phyloP scores from a whole-genome alignment of 2,888 invertebrate genomes.

The Stomorhina lunata region DNA sequence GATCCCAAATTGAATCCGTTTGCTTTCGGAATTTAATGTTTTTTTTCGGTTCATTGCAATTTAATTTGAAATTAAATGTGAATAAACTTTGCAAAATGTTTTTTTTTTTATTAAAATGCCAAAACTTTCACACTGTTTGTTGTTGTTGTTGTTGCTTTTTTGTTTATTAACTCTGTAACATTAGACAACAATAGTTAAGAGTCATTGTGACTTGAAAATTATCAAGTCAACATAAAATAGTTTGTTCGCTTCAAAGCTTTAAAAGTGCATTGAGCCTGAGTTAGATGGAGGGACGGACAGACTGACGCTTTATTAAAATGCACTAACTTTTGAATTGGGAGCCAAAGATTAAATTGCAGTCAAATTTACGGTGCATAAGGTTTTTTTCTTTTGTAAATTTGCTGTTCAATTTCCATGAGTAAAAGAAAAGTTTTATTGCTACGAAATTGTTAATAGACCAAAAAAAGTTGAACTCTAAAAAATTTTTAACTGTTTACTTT shows the following conservation, averaged over 20 bases:
- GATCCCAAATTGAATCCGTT: background rate
- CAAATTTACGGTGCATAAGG: slow-evolving; percentile 1
- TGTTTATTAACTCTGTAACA: slow-evolving; percentile 39
- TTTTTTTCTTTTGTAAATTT: background rate
- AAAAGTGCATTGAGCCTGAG: slow-evolving; percentile 1
- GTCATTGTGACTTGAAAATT: slow-evolving; percentile 64
- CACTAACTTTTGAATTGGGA: slow-evolving; percentile 36
- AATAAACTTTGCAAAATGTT: slow-evolving; percentile 53
- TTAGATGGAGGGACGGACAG: background rate
- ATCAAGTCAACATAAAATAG: slow-evolving; percentile 52
- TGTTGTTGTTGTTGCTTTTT: background rate
- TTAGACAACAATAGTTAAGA: slow-evolving; percentile 55
- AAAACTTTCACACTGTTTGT: slow-evolving; percentile 60
- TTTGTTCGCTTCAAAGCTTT: background rate
- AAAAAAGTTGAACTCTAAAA: slow-evolving; percentile 26
- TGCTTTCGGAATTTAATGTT: background rate
- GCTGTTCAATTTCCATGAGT: background rate
- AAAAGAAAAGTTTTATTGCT: slow-evolving; percentile 27
- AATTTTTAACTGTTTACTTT: slow-evolving; percentile 29
- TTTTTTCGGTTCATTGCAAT: slow-evolving; percentile 34
- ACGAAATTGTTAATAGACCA: slow-evolving; percentile 32
- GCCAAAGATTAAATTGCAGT: slow-evolving; percentile 50
- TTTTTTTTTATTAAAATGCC: slow-evolving; percentile 40
- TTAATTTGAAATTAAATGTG: slow-evolving; percentile 51
- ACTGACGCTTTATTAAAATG: slow-evolving; percentile 35